Evolutionary conservation across 2,888 invertebrate species (phyloP).

Genomic region (Onchidella celtica): DNA sequence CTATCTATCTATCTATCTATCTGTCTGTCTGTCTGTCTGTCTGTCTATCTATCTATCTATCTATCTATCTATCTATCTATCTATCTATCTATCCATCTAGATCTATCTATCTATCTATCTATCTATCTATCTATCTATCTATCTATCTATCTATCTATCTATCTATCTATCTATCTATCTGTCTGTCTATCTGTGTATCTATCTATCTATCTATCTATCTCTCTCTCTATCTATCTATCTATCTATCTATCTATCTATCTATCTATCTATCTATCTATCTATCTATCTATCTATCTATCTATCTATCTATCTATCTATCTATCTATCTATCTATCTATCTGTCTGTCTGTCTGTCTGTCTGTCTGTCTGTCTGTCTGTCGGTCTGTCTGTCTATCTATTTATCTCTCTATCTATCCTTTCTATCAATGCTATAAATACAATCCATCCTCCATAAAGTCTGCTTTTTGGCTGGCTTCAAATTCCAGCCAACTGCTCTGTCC

Average conservation of each 20-base stretch:
- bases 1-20: too few species aligned
- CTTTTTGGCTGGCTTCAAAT: background rate
- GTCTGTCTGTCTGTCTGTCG: background rate
- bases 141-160: slow-evolving; percentile 12
- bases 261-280: background rate
- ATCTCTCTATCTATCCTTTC: too few species aligned
- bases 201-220: too few species aligned
- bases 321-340: too few species aligned
- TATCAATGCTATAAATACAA: background rate
- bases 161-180: too few species aligned
- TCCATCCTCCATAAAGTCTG: background rate
- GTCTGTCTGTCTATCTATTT: too few species aligned
- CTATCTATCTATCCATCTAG: too few species aligned
- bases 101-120: background rate
- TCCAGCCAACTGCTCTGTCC: background rate
- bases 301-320: background rate
- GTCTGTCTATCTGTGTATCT: too few species aligned
- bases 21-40: too few species aligned
- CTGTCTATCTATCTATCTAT: too few species aligned
- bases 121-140: background rate
- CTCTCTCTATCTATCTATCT: too few species aligned
- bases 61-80: too few species aligned
- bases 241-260: slow-evolving; percentile 11
- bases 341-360: background rate
- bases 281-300: background rate